phyloP scores from a whole-genome alignment of 2,797 vertebrate genomes.

The Garrulus glandarius region DNA sequence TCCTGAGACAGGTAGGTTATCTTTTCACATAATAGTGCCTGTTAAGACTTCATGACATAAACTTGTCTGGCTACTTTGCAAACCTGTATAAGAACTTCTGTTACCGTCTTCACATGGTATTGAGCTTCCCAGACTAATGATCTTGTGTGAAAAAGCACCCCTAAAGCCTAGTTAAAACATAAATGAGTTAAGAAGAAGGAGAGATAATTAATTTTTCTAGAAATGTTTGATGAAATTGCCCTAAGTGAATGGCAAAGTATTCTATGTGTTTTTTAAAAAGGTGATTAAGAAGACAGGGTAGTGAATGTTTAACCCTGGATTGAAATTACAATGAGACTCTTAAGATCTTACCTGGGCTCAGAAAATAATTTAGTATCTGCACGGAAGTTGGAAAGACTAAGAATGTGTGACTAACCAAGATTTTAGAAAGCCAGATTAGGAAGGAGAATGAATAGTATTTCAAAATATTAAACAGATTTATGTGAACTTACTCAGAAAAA shows the following conservation, averaged over 20 bases:
- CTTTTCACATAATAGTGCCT: neutral
- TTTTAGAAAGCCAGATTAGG: neutral
- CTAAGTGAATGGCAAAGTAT: neutral
- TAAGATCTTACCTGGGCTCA: neutral
- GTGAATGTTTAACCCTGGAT: neutral
- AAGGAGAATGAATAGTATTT: neutral
- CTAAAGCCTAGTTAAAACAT: neutral
- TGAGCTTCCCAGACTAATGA: neutral
- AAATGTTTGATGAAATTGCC: neutral
- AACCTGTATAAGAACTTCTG: neutral
- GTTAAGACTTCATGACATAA: neutral
- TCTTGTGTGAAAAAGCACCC: neutral
- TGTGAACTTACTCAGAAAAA: neutral
- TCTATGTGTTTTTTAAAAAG: neutral
- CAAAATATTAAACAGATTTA: neutral
- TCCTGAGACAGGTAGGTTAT: neutral
- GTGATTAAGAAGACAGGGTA: neutral
- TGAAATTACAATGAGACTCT: neutral
- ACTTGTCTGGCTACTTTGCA: neutral
- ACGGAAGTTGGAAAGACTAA: neutral
- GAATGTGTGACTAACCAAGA: neutral
- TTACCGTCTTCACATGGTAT: neutral
- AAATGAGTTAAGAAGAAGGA: neutral
- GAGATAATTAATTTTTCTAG: neutral
- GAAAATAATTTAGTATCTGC: neutral